These are phyloP conservation scores for Coregonus suidteri DNA, from an alignment of 2,797 vertebrate species.

Conservation along the genomic window DNA sequence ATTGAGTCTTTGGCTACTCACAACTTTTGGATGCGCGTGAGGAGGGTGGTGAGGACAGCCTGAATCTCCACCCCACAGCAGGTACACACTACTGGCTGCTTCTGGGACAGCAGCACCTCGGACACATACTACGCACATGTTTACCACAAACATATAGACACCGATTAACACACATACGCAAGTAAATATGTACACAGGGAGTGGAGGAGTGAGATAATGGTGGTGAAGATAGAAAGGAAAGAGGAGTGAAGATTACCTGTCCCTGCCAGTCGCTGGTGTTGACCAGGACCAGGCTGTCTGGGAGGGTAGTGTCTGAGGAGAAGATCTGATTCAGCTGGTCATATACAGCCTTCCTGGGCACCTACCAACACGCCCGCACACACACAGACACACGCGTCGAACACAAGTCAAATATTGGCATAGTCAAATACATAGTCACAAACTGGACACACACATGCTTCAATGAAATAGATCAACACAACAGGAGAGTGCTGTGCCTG, in stretches of 20 bases:
- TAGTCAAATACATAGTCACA: too few relatives aligned
- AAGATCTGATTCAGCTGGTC: slow-evolving; percentile 97
- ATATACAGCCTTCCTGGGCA: slow-evolving; percentile 90
- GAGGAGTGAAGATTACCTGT: slow-evolving; percentile 76
- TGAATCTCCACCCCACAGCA: slow-evolving; percentile 93
- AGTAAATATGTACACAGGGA: neutral
- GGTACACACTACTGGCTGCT: slow-evolving; percentile 91
- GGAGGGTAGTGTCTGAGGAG: slow-evolving; percentile 87
- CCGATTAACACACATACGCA: slow-evolving; percentile 1
- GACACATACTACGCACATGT: slow-evolving; percentile 85
- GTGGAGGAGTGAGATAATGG: neutral
- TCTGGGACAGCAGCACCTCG: slow-evolving; percentile 90
- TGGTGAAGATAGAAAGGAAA: neutral
- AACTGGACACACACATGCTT: slow-evolving; percentile 60
- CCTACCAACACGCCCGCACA: slow-evolving; percentile 68
- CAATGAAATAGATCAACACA: slow-evolving; percentile 18
- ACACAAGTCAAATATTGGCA: slow-evolving; percentile 15
- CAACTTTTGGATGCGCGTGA: slow-evolving; percentile 97
- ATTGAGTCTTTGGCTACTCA: slow-evolving; percentile 71
- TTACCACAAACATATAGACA: neutral
- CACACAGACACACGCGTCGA: slow-evolving; percentile 24
- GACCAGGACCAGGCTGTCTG: slow-evolving; percentile 92
- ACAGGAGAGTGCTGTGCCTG: too few relatives aligned
- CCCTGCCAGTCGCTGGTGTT: slow-evolving; percentile 93
- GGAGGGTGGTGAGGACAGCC: slow-evolving; percentile 89